phyloP scores from a whole-genome alignment of 2,113 vertebrate genomes.

The Albula goreensis region DNA sequence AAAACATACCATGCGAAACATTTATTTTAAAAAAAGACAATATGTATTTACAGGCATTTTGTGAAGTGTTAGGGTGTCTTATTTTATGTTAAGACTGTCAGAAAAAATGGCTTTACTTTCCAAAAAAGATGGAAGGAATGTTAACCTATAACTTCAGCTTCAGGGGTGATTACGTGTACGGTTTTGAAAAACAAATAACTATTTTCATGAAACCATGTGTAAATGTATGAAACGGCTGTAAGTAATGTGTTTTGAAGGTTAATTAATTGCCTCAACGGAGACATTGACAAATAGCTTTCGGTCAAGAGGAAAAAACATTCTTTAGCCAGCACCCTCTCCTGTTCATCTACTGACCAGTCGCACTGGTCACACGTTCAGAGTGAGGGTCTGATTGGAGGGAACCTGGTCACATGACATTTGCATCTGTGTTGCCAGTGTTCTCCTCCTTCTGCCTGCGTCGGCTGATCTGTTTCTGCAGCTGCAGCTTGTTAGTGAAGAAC shows the following conservation, averaged over 20 bases:
- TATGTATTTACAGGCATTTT: not conserved
- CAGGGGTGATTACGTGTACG: too few species aligned
- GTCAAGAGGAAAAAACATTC: not conserved
- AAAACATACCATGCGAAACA: not conserved
- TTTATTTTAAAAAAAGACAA: not conserved
- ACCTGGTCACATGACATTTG: not conserved
- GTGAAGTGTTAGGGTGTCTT: not conserved
- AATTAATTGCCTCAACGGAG: not conserved
- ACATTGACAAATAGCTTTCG: not conserved
- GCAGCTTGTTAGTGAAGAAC: slow-evolving; percentile 78
- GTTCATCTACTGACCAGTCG: not conserved
- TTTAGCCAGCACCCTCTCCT: not conserved
- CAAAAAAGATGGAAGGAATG: too few species aligned
- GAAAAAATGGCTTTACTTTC: too few species aligned
- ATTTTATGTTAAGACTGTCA: too few species aligned
- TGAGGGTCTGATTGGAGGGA: not conserved
- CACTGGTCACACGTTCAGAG: not conserved
- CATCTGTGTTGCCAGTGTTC: not conserved
- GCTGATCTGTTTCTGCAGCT: slow-evolving; percentile 74
- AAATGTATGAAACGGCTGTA: not conserved
- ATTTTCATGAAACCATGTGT: not conserved
- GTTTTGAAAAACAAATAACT: not conserved
- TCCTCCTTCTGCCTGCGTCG: slow-evolving; percentile 56
- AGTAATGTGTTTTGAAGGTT: not conserved
- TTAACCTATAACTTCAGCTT: too few species aligned